These are phyloP conservation scores for Heliothis subflexa DNA, from an alignment of 1,140 invertebrate genomes.

Conservation along the genomic window DNA sequence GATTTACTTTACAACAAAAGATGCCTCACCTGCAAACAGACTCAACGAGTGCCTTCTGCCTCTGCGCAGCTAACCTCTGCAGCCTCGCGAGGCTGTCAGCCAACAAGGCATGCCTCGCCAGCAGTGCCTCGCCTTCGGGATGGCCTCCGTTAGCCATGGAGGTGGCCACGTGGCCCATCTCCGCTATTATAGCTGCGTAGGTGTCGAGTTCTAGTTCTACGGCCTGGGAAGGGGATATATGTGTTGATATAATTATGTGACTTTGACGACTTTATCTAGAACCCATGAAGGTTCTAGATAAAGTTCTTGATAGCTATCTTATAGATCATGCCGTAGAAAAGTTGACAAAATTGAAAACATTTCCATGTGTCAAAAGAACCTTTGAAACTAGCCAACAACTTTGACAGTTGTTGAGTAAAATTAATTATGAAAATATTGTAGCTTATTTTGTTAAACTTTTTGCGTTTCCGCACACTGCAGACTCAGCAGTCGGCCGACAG, in stretches of 20 bases:
- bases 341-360: too few relatives aligned
- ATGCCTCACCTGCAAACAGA: conserved; percentile 90
- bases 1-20: not conserved
- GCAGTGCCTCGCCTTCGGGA: conserved; percentile 93
- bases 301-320: too few relatives aligned
- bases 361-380: too few relatives aligned
- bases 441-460: too few relatives aligned
- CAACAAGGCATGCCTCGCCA: conserved; percentile 92
- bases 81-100: conserved; percentile 93
- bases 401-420: too few relatives aligned
- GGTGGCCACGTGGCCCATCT: conserved; percentile 95
- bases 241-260: not conserved
- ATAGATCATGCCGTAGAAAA: too few relatives aligned
- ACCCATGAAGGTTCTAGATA: too few relatives aligned
- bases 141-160: conserved; percentile 92
- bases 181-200: conserved; percentile 95
- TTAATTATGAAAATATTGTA: too few relatives aligned
- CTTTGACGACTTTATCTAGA: too few relatives aligned
- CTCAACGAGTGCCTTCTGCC: conserved; percentile 95
- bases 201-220: conserved; percentile 97
- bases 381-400: too few relatives aligned
- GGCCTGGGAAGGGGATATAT: conserved; percentile 85
- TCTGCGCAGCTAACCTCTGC: conserved; percentile 92
- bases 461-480: too few relatives aligned
- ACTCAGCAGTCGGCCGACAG: too few relatives aligned